Evolutionary conservation across 2,797 vertebrate species (phyloP).

Genomic region (Crocodylus rhombifer): DNA sequence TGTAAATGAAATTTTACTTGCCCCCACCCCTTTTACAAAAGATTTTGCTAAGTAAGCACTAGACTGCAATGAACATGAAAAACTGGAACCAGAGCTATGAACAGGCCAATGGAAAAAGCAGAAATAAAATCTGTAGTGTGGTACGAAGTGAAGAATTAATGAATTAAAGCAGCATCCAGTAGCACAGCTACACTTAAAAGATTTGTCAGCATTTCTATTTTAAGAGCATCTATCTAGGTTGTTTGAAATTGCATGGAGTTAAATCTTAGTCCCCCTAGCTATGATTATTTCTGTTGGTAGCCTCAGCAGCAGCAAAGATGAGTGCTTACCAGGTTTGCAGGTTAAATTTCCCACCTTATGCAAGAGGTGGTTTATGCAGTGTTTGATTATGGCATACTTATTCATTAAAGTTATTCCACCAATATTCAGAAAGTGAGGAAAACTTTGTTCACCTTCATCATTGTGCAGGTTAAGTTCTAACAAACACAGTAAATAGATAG

Average conservation of each 20-base stretch:
- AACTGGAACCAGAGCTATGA: background rate
- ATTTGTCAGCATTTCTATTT: background rate
- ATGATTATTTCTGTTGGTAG: background rate
- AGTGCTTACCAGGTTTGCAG: background rate
- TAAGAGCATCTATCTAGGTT: background rate
- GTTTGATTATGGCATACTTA: background rate
- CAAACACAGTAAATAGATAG: accelerated
- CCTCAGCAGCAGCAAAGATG: background rate
- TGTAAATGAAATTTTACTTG: conserved; percentile 25
- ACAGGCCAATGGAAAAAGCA: background rate
- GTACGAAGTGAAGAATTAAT: background rate
- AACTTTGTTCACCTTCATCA: background rate
- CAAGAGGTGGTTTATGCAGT: background rate
- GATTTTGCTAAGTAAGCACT: background rate
- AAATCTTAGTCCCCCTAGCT: background rate
- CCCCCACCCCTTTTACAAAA: background rate
- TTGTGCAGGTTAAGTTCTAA: background rate
- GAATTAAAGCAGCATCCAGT: background rate
- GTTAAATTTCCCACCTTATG: background rate
- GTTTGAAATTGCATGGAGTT: background rate
- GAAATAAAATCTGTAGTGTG: background rate
- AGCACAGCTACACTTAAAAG: background rate
- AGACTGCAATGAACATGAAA: background rate
- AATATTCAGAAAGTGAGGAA: background rate
- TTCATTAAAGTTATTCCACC: background rate